Conservation (phyloP, 1,140 invertebrate genomes). For the Chionoecetes opilio region DNA sequence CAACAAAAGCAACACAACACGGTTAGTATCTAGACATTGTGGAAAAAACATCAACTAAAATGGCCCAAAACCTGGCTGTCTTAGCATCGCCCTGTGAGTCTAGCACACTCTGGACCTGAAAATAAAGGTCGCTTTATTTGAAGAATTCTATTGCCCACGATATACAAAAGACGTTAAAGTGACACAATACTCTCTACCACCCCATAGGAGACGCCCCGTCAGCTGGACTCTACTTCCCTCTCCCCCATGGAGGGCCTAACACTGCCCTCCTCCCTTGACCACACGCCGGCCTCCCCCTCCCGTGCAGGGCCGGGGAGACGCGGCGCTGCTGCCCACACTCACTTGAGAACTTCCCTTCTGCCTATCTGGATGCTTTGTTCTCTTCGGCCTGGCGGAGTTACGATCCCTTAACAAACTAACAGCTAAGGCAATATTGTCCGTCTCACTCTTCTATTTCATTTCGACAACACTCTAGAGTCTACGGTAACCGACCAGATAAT, state of each 20-base stretch:
- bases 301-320: not conserved
- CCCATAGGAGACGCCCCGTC: not conserved
- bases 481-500: not conserved
- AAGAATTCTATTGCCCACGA: not conserved
- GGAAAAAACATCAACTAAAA: constrained; percentile 33
- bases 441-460: not conserved
- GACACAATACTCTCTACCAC: not conserved
- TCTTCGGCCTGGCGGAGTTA: not conserved
- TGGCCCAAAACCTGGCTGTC: constrained; percentile 12
- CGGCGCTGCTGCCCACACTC: not conserved
- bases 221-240: not conserved
- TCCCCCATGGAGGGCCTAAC: not conserved
- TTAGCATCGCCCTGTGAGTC: not conserved
- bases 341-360: not conserved
- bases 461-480: not conserved
- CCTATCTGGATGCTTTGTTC: not conserved
- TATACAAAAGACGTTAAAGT: not conserved
- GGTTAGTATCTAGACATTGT: constrained; percentile 34
- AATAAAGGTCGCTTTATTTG: not conserved
- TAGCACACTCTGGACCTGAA: not conserved
- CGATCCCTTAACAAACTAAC: not conserved
- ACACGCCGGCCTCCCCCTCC: not conserved
- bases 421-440: not conserved
- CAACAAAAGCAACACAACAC: constrained; percentile 64
- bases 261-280: not conserved